Percentiles rank a stretch among this genome's conserved stretches.
These are phyloP conservation scores for Leucania comma DNA, from an alignment of 2,888 invertebrate genomes.

Conservation along the genomic window DNA sequence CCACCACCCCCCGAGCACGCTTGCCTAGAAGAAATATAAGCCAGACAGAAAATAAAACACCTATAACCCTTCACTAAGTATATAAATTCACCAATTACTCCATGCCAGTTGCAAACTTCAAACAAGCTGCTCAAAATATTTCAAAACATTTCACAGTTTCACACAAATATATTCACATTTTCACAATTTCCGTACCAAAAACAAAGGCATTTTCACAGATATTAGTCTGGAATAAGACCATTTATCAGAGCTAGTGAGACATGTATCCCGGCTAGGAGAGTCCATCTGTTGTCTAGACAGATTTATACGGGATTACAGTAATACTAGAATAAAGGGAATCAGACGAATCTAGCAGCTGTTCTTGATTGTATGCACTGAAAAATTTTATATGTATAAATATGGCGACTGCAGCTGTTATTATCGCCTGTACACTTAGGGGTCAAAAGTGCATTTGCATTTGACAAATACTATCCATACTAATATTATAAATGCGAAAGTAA, in stretches of 20 bases:
- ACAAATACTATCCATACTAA: no score
- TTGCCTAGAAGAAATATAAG: no score
- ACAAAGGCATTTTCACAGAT: slow-evolving; percentile 41
- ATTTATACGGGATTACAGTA: slow-evolving; percentile 47
- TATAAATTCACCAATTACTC: slow-evolving; percentile 6
- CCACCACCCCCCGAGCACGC: no score
- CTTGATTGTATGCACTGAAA: slow-evolving; percentile 8
- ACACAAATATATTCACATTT: slow-evolving; percentile 9
- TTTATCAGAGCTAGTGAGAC: slow-evolving; percentile 50
- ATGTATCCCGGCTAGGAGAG: slow-evolving; percentile 41
- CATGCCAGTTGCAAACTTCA: not conserved
- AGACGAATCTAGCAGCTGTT: slow-evolving; percentile 26
- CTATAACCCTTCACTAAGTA: no score
- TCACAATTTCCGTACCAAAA: slow-evolving; percentile 9
- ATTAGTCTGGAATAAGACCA: slow-evolving; percentile 43
- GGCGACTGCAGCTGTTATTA: no score
- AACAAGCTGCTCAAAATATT: not conserved
- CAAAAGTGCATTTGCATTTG: no score
- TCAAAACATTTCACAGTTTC: slow-evolving; percentile 10
- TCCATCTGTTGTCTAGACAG: slow-evolving; percentile 61
- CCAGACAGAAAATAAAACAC: no score
- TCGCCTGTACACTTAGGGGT: no score
- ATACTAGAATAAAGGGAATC: slow-evolving; percentile 35
- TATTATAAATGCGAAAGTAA: no score
- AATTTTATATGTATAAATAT: not conserved